These are phyloP conservation scores for Amblyraja radiata DNA, from an alignment of 2,797 vertebrate genomes.

Conservation along the genomic window DNA sequence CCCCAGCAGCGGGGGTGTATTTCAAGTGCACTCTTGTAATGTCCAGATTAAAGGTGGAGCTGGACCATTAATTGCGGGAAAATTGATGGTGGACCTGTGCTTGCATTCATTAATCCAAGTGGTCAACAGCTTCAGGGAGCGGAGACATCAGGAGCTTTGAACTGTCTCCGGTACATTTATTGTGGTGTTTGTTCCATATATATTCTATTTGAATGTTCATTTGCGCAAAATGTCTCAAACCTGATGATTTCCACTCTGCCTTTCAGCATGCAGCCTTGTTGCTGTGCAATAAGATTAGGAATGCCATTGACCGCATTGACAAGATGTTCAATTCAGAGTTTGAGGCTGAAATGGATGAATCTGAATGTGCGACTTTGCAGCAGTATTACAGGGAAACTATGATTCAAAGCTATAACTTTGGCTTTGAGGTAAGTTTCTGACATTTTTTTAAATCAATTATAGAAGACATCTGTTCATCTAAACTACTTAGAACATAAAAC, in stretches of 20 bases:
- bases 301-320: conserved; percentile 84
- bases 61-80: no score
- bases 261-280: conserved; percentile 81
- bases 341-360: conserved; percentile 86
- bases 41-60: no score
- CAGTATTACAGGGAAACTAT: conserved; percentile 96
- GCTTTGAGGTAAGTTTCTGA: conserved; percentile 76
- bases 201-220: neutral
- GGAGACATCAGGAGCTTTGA: neutral
- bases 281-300: conserved; percentile 87
- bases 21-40: no score
- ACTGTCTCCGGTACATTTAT: neutral
- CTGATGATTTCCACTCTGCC: conserved; percentile 9
- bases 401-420: conserved; percentile 98
- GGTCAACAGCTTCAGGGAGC: no score
- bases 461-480: neutral
- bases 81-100: no score
- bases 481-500: neutral
- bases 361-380: conserved; percentile 80
- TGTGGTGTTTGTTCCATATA: neutral
- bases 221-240: neutral
- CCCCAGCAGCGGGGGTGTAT: no score
- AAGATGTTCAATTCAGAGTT: conserved; percentile 91
- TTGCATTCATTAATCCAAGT: no score
- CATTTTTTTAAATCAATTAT: no score